Conservation (phyloP, 2,888 invertebrate species). For the Adela reaumurella region DNA sequence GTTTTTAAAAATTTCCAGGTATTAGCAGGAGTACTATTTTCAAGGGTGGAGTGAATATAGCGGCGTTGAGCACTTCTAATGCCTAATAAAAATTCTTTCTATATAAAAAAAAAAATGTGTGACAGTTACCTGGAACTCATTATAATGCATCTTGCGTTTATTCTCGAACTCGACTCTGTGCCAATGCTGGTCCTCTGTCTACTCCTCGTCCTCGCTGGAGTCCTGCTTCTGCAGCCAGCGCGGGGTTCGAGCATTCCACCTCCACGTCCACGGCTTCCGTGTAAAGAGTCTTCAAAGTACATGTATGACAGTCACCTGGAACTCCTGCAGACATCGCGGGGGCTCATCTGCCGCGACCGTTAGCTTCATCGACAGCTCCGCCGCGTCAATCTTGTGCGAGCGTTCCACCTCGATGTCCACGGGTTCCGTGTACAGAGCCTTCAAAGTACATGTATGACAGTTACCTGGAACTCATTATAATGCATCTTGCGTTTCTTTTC, state of each 20-base stretch:
- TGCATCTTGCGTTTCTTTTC: slow-evolving; percentile 93
- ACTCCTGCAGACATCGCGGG: slow-evolving; percentile 53
- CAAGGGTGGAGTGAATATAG: too few species aligned
- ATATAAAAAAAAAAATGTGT: too few species aligned
- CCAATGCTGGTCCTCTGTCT: slow-evolving; percentile 61
- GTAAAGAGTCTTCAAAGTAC: too few species aligned
- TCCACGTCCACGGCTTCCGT: too few species aligned
- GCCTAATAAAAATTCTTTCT: too few species aligned
- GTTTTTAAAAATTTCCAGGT: too few species aligned
- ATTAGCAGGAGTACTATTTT: too few species aligned
- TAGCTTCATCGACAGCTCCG: slow-evolving; percentile 70
- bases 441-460: slow-evolving; percentile 5
- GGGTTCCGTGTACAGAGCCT: too few species aligned
- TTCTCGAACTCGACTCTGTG: slow-evolving; percentile 81
- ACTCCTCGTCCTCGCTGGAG: slow-evolving; percentile 54
- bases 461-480: slow-evolving; percentile 85
- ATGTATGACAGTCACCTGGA: slow-evolving; percentile 37
- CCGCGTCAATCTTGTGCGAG: too few species aligned
- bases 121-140: slow-evolving; percentile 70
- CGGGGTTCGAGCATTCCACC: too few species aligned
- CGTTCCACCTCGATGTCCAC: too few species aligned
- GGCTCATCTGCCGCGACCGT: slow-evolving; percentile 52
- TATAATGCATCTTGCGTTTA: slow-evolving; percentile 95
- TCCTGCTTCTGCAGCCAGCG: slow-evolving; percentile 44
- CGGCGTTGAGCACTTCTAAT: too few species aligned